Base-by-base conservation (phyloP, 2,888 invertebrate genomes). In the Taenaris catops region DNA sequence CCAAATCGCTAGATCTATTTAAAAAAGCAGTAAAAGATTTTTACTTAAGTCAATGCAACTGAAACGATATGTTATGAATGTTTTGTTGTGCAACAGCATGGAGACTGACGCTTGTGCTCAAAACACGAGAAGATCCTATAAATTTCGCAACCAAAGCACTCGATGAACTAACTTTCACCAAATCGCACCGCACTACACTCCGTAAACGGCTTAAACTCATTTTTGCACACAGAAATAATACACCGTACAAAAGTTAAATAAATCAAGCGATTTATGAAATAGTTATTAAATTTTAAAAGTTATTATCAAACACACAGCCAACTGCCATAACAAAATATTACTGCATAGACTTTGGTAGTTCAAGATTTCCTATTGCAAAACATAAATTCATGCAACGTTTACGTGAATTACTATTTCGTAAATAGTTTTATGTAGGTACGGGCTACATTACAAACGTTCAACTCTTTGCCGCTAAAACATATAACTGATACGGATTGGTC, bases 171-270 rank as follows among this genome's bases (percentile, higher is more conserved):
- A 72, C 79, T 81, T 83, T 83, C 79, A 83, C 78, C 53, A 75
- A 57, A 64, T 73, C 73, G 47, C 64, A 63, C 55, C 60, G 71
- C 44, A 66, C 56, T 29, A 62, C 63, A 62, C 68, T 51, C 38
- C 62, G 60, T 41, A 74, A 67, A 46, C 81, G 65, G 46, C 86
- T 86, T 29, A 87, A 65, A 74, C 86, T 86, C 86, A 87, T 87
- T 58, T 69, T 81, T 27, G 16, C 18, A 34, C 19, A 11, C 7
- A n/a, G n/a, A n/a, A n/a, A n/a, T n/a, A 25, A 12, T 37, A 17
- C 9, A 14, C n/a, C n/a, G n/a, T n/a, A n/a, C n/a, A n/a, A n/a
- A n/a, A n/a, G n/a, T n/a, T n/a, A n/a, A n/a, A n/a, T n/a, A n/a
- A n/a, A n/a, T n/a, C n/a, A 14, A 14, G 14, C 14, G 3, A 3